phyloP scores from a whole-genome alignment of 2,797 vertebrate species.

The Crenuchus spilurus region DNA sequence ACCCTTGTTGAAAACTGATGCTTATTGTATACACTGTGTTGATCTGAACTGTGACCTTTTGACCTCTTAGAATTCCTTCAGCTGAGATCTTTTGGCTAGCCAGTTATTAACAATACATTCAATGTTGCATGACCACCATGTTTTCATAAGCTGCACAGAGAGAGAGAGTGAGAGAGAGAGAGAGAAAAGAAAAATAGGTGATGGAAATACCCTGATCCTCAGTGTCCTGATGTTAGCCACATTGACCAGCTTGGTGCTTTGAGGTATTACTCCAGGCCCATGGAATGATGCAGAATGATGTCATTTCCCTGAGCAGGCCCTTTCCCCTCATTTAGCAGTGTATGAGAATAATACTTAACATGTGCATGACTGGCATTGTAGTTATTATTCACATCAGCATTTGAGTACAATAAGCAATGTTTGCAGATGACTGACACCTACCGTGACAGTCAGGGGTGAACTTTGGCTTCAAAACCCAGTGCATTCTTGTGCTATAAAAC shows the following conservation, averaged over 20 bases:
- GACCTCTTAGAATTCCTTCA: conserved; percentile 25
- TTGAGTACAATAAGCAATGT: conserved; percentile 41
- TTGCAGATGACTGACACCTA: background rate
- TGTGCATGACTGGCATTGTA: conserved; percentile 65
- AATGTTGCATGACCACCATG: conserved; percentile 26
- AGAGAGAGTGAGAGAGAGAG: conserved; percentile 36
- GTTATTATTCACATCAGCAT: conserved; percentile 71
- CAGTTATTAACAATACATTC: conserved; percentile 43
- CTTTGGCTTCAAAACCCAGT: background rate
- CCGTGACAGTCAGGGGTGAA: background rate
- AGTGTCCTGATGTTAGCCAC: conserved; percentile 66
- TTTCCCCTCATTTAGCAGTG: conserved; percentile 68
- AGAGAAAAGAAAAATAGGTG: conserved; percentile 65
- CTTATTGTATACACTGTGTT: conserved; percentile 21
- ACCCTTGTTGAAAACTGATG: background rate
- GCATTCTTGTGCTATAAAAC: background rate
- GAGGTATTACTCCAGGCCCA: conserved; percentile 55
- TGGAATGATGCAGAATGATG: conserved; percentile 54
- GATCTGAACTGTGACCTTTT: conserved; percentile 18
- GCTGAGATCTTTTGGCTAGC: conserved; percentile 8
- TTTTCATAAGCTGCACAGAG: conserved; percentile 13
- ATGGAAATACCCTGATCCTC: conserved; percentile 66
- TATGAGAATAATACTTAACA: conserved; percentile 71
- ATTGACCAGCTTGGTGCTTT: conserved; percentile 64
- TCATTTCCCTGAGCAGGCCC: conserved; percentile 60